These are phyloP conservation scores for Drosophila stalkeri DNA, from an alignment of 2,888 invertebrate species.

Conservation along the genomic window DNA sequence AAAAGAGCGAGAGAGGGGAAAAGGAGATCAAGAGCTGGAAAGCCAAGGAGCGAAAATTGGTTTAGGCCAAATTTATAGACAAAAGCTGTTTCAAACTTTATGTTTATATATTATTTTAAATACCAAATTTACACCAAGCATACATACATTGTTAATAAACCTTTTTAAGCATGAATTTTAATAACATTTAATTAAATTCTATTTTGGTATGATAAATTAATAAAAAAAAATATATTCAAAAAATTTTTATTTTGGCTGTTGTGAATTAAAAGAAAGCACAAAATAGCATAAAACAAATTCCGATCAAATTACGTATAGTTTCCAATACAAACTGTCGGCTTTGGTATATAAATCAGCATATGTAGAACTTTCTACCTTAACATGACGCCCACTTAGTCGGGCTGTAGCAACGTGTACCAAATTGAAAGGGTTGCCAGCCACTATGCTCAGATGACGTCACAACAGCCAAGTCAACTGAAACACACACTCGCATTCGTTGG, in stretches of 20 bases:
- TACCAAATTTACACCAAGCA: not conserved
- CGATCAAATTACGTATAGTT: not conserved
- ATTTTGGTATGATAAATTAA: too few relatives aligned
- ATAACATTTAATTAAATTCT: not conserved
- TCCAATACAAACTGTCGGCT: not conserved
- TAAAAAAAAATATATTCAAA: too few relatives aligned
- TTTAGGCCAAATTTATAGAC: slow-evolving; percentile 10
- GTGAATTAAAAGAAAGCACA: too few relatives aligned
- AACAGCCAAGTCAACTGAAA: slow-evolving; percentile 26
- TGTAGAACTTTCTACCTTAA: slow-evolving; percentile 21
- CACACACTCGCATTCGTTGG: slow-evolving; percentile 33
- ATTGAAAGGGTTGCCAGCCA: not conserved
- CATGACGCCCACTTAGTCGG: slow-evolving; percentile 11
- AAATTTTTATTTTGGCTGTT: too few relatives aligned
- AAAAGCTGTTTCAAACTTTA: not conserved
- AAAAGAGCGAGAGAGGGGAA: not conserved
- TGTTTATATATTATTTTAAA: not conserved
- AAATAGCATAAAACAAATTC: not conserved
- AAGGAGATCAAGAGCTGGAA: not conserved
- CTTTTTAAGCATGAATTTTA: not conserved
- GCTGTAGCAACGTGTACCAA: not conserved
- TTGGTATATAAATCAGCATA: not conserved
- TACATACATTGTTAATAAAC: not conserved
- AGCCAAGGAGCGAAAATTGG: not conserved
- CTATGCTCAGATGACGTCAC: slow-evolving; percentile 59